Evolutionary conservation across 2,113 vertebrate species (phyloP).

Genomic region (Mus musculus): GRCm39 chr17:61478001-61478500

Average conservation of each 20-base stretch:
- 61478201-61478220: not conserved
- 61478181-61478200: too few species aligned
- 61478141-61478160: not conserved
- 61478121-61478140: not conserved
- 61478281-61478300: not conserved
- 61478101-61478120: not conserved
- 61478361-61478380: not conserved
- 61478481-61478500: too few species aligned
- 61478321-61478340: not conserved
- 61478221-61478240: not conserved
- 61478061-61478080: not conserved
- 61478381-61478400: not conserved
- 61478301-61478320: not conserved
- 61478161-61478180: not conserved
- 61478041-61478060: not conserved
- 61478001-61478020: not conserved
- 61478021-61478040: not conserved
- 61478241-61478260: not conserved
- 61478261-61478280: not conserved
- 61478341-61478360: not conserved
- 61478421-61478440: not conserved
- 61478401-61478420: rapidly evolving
- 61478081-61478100: not conserved
- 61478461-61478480: not conserved
- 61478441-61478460: not conserved